These are phyloP conservation scores for Ctenopoma multispine DNA, from an alignment of 2,797 vertebrate genomes.

Conservation along the genomic window DNA sequence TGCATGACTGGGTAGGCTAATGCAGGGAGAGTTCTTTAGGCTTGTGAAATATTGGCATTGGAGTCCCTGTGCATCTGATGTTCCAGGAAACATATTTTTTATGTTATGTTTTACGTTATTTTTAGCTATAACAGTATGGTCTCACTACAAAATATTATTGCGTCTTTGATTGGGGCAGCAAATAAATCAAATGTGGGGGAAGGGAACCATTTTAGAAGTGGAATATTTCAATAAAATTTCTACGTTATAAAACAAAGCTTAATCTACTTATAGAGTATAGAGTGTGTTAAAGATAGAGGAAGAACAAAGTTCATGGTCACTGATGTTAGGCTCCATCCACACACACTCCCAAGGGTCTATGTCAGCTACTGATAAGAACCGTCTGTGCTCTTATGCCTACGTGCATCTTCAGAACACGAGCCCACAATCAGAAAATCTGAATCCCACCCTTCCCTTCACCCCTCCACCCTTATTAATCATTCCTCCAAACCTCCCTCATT, in stretches of 20 bases:
- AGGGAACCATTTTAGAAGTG: neutral
- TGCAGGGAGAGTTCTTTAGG: neutral
- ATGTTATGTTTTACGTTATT: too few species aligned
- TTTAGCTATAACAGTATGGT: slow-evolving; percentile 43
- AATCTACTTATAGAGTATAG: neutral
- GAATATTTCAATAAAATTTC: neutral
- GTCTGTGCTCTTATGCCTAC: slow-evolving; percentile 50
- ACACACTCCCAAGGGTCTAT: slow-evolving; percentile 20
- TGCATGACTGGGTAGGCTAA: slow-evolving; percentile 23
- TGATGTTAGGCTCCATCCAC: neutral
- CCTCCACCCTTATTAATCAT: slow-evolving; percentile 2
- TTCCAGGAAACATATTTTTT: slow-evolving; percentile 16
- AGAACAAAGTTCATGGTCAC: neutral
- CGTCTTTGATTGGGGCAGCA: neutral
- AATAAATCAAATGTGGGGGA: neutral
- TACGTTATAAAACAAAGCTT: neutral
- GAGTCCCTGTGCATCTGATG: slow-evolving; percentile 43
- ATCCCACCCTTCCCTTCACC: slow-evolving; percentile 51
- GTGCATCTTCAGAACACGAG: slow-evolving; percentile 62
- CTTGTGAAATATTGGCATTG: neutral
- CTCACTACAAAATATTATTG: slow-evolving; percentile 13
- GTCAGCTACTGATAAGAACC: slow-evolving; percentile 25
- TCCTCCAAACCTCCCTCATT: slow-evolving; percentile 34
- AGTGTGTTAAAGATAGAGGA: neutral
- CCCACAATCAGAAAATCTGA: slow-evolving; percentile 50